phyloP scores from a whole-genome alignment of 2,113 vertebrate species.

The Egretta garzetta region DNA sequence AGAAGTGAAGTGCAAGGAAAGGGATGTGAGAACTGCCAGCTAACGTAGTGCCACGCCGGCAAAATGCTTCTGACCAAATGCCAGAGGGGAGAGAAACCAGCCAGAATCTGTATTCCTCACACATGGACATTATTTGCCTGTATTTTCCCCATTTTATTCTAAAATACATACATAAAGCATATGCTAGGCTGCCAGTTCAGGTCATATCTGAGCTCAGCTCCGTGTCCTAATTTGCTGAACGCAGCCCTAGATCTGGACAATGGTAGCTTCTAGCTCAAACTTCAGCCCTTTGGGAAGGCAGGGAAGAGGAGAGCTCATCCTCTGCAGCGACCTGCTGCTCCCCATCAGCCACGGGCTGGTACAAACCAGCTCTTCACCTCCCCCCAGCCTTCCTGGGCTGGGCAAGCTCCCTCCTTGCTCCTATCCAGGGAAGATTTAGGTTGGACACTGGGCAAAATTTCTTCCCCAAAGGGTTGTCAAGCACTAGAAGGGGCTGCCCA shows the following conservation, averaged over 20 bases:
- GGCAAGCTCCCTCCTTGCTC: background rate
- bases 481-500: no score
- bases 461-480: no score
- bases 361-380: background rate
- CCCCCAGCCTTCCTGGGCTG: no score
- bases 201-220: background rate
- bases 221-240: no score
- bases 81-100: background rate
- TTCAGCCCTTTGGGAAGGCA: fast-evolving
- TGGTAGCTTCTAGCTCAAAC: background rate
- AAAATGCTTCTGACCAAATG: background rate
- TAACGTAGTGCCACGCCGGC: fast-evolving
- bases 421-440: no score
- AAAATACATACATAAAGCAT: no score
- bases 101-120: no score
- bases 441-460: no score
- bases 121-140: no score
- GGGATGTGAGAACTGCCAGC: background rate
- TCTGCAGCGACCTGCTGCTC: background rate
- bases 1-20: fast-evolving
- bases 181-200: fast-evolving
- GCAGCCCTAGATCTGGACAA: background rate
- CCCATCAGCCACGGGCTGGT: no score
- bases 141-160: background rate
- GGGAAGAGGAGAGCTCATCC: background rate